phyloP scores from a whole-genome alignment of 1,140 invertebrate genomes.

The Drosophila setifemur region DNA sequence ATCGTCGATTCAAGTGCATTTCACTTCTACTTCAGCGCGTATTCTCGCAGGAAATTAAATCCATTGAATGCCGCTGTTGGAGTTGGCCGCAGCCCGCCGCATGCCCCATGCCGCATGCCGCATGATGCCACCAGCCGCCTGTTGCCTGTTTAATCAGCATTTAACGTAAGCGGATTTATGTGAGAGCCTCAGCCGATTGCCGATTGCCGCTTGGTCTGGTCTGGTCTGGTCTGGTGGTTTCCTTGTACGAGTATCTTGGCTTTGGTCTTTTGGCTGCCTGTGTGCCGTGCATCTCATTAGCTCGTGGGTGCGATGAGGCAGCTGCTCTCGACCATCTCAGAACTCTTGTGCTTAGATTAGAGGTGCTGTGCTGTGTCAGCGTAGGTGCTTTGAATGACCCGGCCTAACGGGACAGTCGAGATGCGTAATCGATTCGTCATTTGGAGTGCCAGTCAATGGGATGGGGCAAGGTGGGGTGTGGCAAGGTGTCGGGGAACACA shows the following conservation, averaged over 20 bases:
- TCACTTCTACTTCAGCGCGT: conserved; percentile 63
- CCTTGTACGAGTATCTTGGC: background rate
- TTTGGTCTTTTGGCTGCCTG: background rate
- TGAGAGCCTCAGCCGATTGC: conserved; percentile 26
- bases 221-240: background rate
- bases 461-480: no score
- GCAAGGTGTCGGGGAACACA: no score
- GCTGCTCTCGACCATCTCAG: conserved; percentile 27
- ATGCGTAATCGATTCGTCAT: conserved; percentile 61
- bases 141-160: conserved; percentile 54
- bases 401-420: conserved; percentile 53
- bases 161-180: conserved; percentile 69
- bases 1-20: conserved; percentile 63
- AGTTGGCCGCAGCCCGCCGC: conserved; percentile 1
- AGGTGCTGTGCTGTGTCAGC: conserved; percentile 28
- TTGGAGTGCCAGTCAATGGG: no score
- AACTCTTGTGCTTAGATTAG: conserved; percentile 25
- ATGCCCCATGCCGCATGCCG: background rate
- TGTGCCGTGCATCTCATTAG: conserved; percentile 44
- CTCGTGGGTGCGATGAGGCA: conserved; percentile 60
- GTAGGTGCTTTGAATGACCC: conserved; percentile 18
- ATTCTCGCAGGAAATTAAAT: conserved; percentile 70
- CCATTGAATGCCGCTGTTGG: conserved; percentile 48
- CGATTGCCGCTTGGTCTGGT: background rate
- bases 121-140: conserved; percentile 12